phyloP scores from a whole-genome alignment of 2,797 vertebrate species.

The Valencia hispanica region DNA sequence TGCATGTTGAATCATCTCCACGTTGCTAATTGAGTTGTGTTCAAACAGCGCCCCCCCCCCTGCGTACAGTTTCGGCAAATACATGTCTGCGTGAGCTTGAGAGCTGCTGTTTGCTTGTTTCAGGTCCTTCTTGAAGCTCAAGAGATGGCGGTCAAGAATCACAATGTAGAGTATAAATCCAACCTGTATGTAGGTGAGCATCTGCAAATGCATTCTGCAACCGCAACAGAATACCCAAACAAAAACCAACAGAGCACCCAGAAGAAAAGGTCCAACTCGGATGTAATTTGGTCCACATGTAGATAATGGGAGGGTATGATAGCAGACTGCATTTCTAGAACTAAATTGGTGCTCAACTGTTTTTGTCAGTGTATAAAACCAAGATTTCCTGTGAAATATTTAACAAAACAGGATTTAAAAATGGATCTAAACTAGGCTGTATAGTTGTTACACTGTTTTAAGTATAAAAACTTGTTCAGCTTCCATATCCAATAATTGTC shows the following conservation, averaged over 20 bases:
- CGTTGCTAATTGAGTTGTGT: not conserved
- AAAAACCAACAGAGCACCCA: not conserved
- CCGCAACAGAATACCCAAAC: not conserved
- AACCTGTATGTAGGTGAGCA: constrained; percentile 89
- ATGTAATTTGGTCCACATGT: not conserved
- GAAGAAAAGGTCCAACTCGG: not conserved
- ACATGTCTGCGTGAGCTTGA: not conserved
- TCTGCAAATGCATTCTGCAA: not conserved
- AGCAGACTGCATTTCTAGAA: not conserved
- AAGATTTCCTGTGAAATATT: not conserved
- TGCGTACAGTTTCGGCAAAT: not conserved
- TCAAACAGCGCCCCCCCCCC: not conserved
- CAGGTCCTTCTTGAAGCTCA: constrained; percentile 96
- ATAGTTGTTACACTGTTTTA: not conserved
- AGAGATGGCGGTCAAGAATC: constrained; percentile 92
- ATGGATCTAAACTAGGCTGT: not conserved
- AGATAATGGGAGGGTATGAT: not conserved
- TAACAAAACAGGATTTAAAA: not conserved
- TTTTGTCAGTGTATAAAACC: not conserved
- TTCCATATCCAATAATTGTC: not conserved
- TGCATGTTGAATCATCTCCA: not conserved
- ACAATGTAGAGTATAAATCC: constrained; percentile 96
- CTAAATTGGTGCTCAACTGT: not conserved
- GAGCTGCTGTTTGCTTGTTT: not conserved
- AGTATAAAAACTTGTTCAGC: not conserved